A percentile compares a stretch with the other conserved stretches of the same genome.
phyloP scores from a whole-genome alignment of 2,113 vertebrate species.

The Eurypyga helias region DNA sequence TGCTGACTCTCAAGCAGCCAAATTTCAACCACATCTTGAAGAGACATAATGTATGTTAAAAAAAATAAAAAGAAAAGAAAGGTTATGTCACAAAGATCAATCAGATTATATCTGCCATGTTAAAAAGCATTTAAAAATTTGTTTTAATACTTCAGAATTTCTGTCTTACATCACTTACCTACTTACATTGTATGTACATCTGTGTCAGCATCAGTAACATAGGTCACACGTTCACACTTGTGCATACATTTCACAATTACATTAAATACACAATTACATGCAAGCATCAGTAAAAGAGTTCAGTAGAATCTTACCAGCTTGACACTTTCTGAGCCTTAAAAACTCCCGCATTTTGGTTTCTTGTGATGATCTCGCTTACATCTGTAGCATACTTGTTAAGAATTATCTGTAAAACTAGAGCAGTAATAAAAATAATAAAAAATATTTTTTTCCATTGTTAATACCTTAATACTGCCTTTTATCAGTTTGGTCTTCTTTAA shows the following conservation, averaged over 20 bases:
- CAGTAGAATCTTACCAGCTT: slow-evolving; percentile 83
- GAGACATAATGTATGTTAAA: not conserved
- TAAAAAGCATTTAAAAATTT: not conserved
- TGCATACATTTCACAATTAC: not conserved
- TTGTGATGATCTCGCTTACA: slow-evolving; percentile 84
- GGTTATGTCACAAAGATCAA: not conserved
- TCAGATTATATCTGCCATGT: not conserved
- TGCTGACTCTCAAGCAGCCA: not conserved
- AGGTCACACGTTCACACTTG: not conserved
- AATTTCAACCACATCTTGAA: not conserved
- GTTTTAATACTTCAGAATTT: not conserved
- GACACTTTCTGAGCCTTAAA: slow-evolving; percentile 86
- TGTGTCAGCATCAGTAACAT: not conserved
- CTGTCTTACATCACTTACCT: not conserved
- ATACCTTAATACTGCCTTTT: not conserved
- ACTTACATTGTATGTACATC: not conserved
- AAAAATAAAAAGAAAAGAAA: not conserved
- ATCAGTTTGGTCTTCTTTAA: not conserved
- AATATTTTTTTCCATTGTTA: not conserved
- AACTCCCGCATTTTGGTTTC: slow-evolving; percentile 78
- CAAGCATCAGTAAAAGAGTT: not conserved
- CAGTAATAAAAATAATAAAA: not conserved
- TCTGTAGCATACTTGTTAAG: slow-evolving; percentile 86
- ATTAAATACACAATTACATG: not conserved
- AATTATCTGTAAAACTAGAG: slow-evolving; percentile 12